Percentiles rank a stretch among this genome's conserved stretches.
These are phyloP conservation scores for Ophraella communa DNA, from an alignment of 2,888 invertebrate species.

Conservation along the genomic window DNA sequence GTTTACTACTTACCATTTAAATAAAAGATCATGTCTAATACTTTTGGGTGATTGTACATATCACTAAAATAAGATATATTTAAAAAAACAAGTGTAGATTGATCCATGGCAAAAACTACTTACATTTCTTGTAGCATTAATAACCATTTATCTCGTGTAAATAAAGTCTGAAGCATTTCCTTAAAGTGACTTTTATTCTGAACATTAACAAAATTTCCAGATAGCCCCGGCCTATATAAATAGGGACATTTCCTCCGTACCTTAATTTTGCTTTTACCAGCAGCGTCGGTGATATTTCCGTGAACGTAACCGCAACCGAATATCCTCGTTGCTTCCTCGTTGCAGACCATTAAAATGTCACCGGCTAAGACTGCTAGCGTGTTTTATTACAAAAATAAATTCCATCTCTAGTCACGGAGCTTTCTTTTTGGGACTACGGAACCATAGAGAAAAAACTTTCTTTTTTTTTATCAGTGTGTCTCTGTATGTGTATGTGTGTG, in stretches of 20 bases:
- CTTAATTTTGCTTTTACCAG: conserved; percentile 21
- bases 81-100: too few species aligned
- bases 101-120: too few species aligned
- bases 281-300: conserved; percentile 33
- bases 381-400: conserved; percentile 53
- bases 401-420: conserved; percentile 42
- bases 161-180: too few species aligned
- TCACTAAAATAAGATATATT: too few species aligned
- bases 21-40: too few species aligned
- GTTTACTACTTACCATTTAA: too few species aligned
- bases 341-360: conserved; percentile 51
- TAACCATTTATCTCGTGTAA: too few species aligned
- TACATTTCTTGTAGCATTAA: too few species aligned
- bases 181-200: too few species aligned
- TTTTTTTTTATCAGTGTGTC: too few species aligned
- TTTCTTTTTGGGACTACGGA: conserved; percentile 28
- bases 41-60: too few species aligned
- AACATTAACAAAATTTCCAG: too few species aligned
- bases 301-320: conserved; percentile 23
- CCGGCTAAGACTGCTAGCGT: conserved; percentile 48
- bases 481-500: conserved; percentile 11
- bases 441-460: conserved; percentile 4
- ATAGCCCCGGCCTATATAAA: conserved; percentile 15
- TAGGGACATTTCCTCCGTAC: conserved; percentile 10
- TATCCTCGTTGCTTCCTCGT: conserved; percentile 38